Conservation (phyloP, 2,797 vertebrate genomes). For the Hoplostethus atlanticus region DNA sequence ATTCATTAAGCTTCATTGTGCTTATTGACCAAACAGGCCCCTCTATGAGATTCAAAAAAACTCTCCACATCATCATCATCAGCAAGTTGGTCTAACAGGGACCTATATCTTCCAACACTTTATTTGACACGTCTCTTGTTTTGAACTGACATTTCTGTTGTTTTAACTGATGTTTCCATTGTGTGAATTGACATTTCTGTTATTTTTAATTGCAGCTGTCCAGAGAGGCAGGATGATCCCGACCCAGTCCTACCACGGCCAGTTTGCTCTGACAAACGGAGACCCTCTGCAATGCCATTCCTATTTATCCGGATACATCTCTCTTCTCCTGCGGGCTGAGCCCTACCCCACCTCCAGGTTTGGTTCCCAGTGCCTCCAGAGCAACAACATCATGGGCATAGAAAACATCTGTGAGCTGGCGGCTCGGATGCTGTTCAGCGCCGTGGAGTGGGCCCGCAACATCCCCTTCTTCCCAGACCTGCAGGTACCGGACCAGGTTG, state of each 20-base stretch:
- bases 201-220: slow-evolving; percentile 84
- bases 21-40: too few relatives aligned
- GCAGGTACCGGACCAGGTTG: slow-evolving; percentile 98
- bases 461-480: slow-evolving; percentile 98
- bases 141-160: not conserved
- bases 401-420: slow-evolving; percentile 99
- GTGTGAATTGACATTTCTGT: not conserved
- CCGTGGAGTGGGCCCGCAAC: slow-evolving; percentile 98
- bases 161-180: slow-evolving; percentile 9
- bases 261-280: slow-evolving; percentile 94
- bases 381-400: slow-evolving; percentile 97
- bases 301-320: slow-evolving; percentile 98
- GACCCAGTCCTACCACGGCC: slow-evolving; percentile 93
- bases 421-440: slow-evolving; percentile 96
- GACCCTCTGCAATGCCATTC: slow-evolving; percentile 96
- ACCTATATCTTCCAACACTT: too few relatives aligned
- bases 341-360: slow-evolving; percentile 96
- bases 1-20: too few relatives aligned
- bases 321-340: slow-evolving; percentile 95
- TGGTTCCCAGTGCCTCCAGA: slow-evolving; percentile 96
- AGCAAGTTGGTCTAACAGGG: too few relatives aligned
- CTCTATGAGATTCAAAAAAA: too few relatives aligned
- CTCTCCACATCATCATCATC: too few relatives aligned
- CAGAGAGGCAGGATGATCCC: slow-evolving; percentile 94
- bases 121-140: not conserved